phyloP scores from a whole-genome alignment of 2,113 vertebrate genomes.

The Cynoglossus semilaevis region DNA sequence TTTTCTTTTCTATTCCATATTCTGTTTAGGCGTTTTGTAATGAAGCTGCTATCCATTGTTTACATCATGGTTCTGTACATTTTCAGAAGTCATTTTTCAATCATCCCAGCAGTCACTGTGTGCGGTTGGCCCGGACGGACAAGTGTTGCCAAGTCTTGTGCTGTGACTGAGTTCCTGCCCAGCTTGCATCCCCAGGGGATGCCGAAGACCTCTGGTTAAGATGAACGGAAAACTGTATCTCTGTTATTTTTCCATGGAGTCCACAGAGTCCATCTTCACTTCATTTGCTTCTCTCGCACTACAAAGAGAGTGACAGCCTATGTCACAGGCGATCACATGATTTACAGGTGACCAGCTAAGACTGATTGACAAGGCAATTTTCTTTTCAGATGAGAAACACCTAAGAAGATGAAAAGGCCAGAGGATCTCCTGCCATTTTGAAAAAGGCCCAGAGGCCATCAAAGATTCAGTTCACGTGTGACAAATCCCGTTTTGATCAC shows the following conservation, averaged over 20 bases:
- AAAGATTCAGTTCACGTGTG: constrained; percentile 31
- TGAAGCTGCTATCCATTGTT: too few species aligned
- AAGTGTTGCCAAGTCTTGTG: too few species aligned
- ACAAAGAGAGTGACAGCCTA: constrained; percentile 22
- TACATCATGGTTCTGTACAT: too few species aligned
- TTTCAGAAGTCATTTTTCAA: too few species aligned
- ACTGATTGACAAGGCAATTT: constrained; percentile 59
- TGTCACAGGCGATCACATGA: constrained; percentile 25
- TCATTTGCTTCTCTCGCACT: constrained; percentile 20
- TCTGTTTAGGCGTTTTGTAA: too few species aligned
- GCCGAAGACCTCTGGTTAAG: too few species aligned
- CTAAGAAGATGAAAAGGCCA: constrained; percentile 50
- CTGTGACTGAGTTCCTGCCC: too few species aligned
- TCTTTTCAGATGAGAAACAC: constrained; percentile 40
- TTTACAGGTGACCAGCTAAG: constrained; percentile 52
- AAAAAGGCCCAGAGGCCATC: constrained; percentile 22
- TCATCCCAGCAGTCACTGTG: too few species aligned
- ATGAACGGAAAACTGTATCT: too few species aligned
- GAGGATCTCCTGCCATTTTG: constrained; percentile 34
- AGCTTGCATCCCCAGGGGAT: too few species aligned
- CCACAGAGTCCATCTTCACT: constrained; percentile 13
- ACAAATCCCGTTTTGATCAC: constrained; percentile 38
- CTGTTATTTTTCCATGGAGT: background rate
- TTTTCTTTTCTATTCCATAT: too few species aligned
- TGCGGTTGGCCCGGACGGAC: too few species aligned